Conservation (phyloP, 2,888 invertebrate genomes). For the Nemurella pictetii region DNA sequence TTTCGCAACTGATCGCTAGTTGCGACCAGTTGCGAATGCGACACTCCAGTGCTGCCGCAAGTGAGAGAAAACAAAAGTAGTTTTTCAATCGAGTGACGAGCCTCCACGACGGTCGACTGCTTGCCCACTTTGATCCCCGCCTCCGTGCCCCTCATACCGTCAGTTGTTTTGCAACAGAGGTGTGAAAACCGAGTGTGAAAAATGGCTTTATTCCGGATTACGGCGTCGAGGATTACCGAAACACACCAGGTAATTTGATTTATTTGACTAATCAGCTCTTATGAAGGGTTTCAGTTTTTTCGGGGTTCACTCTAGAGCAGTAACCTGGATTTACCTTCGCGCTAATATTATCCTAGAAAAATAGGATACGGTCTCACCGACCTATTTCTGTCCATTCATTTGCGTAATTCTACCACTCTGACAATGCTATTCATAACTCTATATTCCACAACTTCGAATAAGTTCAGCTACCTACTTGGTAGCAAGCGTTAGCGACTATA, state of each 20-base stretch:
- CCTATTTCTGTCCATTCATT: neutral
- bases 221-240: slow-evolving; percentile 63
- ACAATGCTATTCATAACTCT: neutral
- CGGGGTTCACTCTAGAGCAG: neutral
- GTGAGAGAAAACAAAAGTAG: neutral
- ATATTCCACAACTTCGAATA: neutral
- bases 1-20: too few relatives aligned
- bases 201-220: slow-evolving; percentile 71
- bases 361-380: neutral
- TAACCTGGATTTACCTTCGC: neutral
- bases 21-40: too few relatives aligned
- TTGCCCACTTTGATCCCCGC: slow-evolving; percentile 10
- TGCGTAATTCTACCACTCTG: neutral
- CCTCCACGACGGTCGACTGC: neutral
- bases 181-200: slow-evolving; percentile 42
- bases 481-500: neutral
- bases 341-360: slow-evolving; percentile 10
- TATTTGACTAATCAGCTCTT: neutral
- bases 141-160: neutral
- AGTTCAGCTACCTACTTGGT: too few relatives aligned
- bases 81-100: neutral
- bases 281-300: neutral
- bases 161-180: neutral
- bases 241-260: slow-evolving; percentile 52
- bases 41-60: neutral